A percentile compares a stretch with the other conserved stretches of the same genome.
Conservation (phyloP, 2,113 vertebrate species). For the Trichechus manatus region DNA sequence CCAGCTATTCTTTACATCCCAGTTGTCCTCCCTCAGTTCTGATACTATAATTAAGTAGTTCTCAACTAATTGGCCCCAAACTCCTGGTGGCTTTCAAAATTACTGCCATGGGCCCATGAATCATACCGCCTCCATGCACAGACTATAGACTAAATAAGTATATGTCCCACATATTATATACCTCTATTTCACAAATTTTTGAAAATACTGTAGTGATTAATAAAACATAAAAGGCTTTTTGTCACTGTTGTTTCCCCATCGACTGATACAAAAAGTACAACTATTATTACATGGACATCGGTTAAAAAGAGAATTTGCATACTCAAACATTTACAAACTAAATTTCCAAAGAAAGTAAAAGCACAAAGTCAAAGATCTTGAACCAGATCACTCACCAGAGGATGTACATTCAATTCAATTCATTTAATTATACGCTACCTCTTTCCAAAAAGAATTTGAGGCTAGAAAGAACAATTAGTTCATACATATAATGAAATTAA, state of each 20-base stretch:
- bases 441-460: no score
- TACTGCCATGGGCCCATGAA: neutral
- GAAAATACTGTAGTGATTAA: neutral
- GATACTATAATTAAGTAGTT: conserved; percentile 33
- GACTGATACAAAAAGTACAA: neutral
- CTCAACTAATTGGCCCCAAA: conserved; percentile 21
- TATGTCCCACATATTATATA: neutral
- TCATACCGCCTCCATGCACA: neutral
- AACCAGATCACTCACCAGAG: no score
- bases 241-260: neutral
- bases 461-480: no score
- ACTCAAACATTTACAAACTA: no score
- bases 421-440: no score
- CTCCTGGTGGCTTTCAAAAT: conserved; percentile 37
- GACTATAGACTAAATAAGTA: neutral
- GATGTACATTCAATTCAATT: no score
- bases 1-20: conserved; percentile 32
- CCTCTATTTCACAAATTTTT: neutral
- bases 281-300: neutral
- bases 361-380: no score
- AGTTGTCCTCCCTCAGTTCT: conserved; percentile 33
- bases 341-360: no score
- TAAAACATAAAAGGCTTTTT: neutral
- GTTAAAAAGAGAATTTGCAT: neutral
- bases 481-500: no score